Base-by-base conservation (phyloP, 35 echinoderm and acorn worm species). In the Acanthaster planci region DNA sequence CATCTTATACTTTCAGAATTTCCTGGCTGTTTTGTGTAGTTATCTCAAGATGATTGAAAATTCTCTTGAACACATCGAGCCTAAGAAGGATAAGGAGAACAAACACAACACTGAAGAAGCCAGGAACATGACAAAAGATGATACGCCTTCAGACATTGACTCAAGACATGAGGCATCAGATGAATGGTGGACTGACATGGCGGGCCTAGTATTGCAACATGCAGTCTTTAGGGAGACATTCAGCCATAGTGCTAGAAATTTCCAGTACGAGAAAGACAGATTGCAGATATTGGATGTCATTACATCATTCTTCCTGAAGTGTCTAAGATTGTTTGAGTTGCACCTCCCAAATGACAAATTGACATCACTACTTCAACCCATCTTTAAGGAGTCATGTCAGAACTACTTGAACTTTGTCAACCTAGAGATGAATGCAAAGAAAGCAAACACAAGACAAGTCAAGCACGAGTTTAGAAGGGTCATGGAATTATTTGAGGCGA, bases 401-500 rank as follows among this genome's bases (percentile, higher is more conserved):
- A 72, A 34, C 64, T 72, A 31, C 64, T 72, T 72, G 34, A 12
- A 72, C 64, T 72, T 72, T 2, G 29, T 29, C 64, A 72, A 26
- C 2, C n/a, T 32, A 26, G 34, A 72, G 64, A 72, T 31, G 64
- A 72, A 72, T 26, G 14, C 23, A 72, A 72, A 26, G 14, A 34
- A 35, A 72, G 34, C 22, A 10, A 72, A 29, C 14, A 31, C 64
- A 72, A 31, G 10, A 72, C 19, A 29, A 72, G 19, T 12, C 14
- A 31, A 10, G 21, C 23, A 72, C 23, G 59, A 67, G 21, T n/a
- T 8, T 8, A 31, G 59, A 22, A 34, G 64, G 1, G 26, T 31
- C 64, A 72, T 72, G 23, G 64, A 72, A 26, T 72, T 72, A 72
- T 72, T 72, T 15, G 14, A 72, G 64, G 29, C 22, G 64, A 72